These are phyloP conservation scores for Diachasmimorpha longicaudata DNA, from an alignment of 1,140 invertebrate species.

Conservation along the genomic window DNA sequence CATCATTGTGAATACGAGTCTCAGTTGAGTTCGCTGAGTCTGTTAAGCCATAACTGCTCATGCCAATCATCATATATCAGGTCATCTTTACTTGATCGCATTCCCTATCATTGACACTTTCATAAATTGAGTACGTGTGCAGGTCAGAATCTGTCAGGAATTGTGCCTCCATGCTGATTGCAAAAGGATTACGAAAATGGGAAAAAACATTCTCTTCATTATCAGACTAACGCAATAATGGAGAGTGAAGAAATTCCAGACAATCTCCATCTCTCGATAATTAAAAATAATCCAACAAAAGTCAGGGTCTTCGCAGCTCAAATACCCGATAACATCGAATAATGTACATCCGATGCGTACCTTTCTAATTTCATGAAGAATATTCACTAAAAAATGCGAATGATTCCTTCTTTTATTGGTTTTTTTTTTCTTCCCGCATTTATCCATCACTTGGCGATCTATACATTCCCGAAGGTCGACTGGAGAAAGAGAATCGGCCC, in stretches of 20 bases:
- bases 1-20: no score
- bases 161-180: no score
- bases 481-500: slow-evolving; percentile 16
- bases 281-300: neutral
- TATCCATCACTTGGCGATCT: slow-evolving; percentile 14
- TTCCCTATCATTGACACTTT: neutral
- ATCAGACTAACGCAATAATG: neutral
- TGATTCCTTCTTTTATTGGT: neutral
- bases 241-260: neutral
- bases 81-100: no score
- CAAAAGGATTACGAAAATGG: neutral
- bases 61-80: no score
- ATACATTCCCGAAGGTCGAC: slow-evolving; percentile 22
- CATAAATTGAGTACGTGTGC: neutral
- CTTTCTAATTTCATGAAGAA: neutral
- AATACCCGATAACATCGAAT: neutral
- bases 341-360: neutral
- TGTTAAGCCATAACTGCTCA: no score
- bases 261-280: neutral
- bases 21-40: no score
- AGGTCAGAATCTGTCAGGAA: neutral
- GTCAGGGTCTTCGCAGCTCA: neutral
- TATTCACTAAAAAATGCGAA: neutral
- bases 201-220: neutral
- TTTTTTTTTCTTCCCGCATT: neutral